Evolutionary conservation across 2,888 invertebrate genomes (phyloP), one percentile per base, ranked within the genome.

Genomic region (Formica aserva): DNA sequence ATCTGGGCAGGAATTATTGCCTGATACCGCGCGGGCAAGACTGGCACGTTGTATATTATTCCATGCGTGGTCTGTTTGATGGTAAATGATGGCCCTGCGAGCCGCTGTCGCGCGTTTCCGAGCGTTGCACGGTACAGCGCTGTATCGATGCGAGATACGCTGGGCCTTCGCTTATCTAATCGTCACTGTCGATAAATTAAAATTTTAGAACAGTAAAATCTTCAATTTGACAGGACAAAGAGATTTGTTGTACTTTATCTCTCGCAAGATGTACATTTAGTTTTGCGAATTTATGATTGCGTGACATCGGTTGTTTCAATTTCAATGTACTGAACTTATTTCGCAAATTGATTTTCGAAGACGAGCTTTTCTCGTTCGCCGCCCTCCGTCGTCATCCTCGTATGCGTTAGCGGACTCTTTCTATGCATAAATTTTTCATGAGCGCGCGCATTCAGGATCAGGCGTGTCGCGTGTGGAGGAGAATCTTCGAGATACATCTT

Each of bases 31-130:
- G 41, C 84, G 84, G 69, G 82, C 91, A 91, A 91, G 91, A 89
- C 89, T 87, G 87, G 87, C 87, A 76, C 85, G 90, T 88, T 86
- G 86, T 89, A 89, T 85, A 87, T 92, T 91, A 88, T 91, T 91
- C 88, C 82, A 76, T 65, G 85, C 71, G 84, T 81, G 82, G 85
- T 78, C 86, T 84, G 86, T 90, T 88, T 86, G 86, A 90, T 87
- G 88, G 86, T 88, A 92, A 92, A 90, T 87, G 86, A 91, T 88
- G 85, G 85, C 78, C 55, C 74, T 22, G 78, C 71, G 82, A 45
- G 63, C n/a, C n/a, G 71, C 22, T 29, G 57, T 72, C 48, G 32
- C 62, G 55, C 60, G 67, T 60, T 60, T 45, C 57, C 52, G 65
- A 35, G 76, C 55, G 13, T 13, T 15, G 67, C 55, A 55, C 65